Evolutionary conservation across 1,140 invertebrate genomes (phyloP), one percentile per base, ranked within the genome.

Genomic region (Lanistes nyassanus): DNA sequence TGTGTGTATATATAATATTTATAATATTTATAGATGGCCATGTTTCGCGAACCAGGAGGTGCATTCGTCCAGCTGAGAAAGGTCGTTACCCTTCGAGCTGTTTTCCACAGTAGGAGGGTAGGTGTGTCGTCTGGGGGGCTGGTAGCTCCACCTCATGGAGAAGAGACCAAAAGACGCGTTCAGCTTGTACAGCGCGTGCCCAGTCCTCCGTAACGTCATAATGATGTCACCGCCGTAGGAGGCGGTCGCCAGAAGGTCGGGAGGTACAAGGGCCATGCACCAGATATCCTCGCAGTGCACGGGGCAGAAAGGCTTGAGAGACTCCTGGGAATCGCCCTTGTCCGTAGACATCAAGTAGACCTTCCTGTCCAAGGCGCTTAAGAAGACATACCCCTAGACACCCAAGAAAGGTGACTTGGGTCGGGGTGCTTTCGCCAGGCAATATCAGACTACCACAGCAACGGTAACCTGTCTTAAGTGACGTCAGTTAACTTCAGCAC

Each of bases 201-300:
- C 93, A 1, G 93, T 94, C 83, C 94, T 93, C 42, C 94, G 85
- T 74, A 92, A 91, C 94, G 94, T 95, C 37, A 95, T 90, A 60
- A 95, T 89, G 9, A 96, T 88, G 86, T 95, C 93, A 2, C 94
- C 94, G 78, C 93, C 92, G 81, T 93, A 93, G 2, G 90, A 84
- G 19, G 80, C 82, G 13, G 94, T 94, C 13, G 92, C 93, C 0
- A 95, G 84, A 0, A 92, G 89, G 81, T 93, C 90, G 1, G 93
- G 82, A 42, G 78, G 60, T 6, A 82, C 39, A 36, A 81, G 81
- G 6, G 79, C 92, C 6, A 92, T 92, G 47, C 92, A 92, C 55
- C 94, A 89, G 65, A 95, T 92, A 81, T 94, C 93, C 73, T 94
- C 93, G 0, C 90, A 90, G 83, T 95, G 94, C 56, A 85, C 84